Evolutionary conservation across 1,140 invertebrate species (phyloP).

Genomic region (Penaeus vannamei): DNA sequence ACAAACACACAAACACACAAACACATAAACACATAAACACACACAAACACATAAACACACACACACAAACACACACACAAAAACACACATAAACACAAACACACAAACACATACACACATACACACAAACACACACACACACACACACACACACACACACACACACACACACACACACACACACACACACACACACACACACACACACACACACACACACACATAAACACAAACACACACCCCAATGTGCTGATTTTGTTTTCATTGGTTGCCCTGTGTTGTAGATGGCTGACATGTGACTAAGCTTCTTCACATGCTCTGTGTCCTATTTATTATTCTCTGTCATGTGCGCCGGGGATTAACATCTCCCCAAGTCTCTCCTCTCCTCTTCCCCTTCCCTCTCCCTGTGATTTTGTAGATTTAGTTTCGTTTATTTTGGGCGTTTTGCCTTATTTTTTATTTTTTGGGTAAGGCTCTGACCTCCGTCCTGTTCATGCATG

Average conservation of each 20-base stretch:
- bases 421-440: too few species aligned
- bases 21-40: background rate
- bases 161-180: background rate
- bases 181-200: background rate
- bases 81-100: background rate
- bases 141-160: background rate
- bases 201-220: conserved; percentile 13
- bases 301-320: too few species aligned
- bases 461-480: too few species aligned
- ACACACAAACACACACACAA: background rate
- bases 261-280: too few species aligned
- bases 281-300: too few species aligned
- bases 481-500: too few species aligned
- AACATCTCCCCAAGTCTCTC: too few species aligned
- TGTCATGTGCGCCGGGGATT: too few species aligned
- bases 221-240: background rate
- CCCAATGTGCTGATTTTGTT: background rate
- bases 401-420: too few species aligned
- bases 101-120: background rate
- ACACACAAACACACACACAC: background rate
- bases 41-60: background rate
- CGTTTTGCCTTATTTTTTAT: too few species aligned
- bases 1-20: background rate
- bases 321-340: too few species aligned
- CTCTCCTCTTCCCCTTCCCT: too few species aligned